Evolutionary conservation across 2,113 vertebrate genomes (phyloP), one percentile per base, ranked within the genome.

Genomic region (Odontophorus gujanensis): DNA sequence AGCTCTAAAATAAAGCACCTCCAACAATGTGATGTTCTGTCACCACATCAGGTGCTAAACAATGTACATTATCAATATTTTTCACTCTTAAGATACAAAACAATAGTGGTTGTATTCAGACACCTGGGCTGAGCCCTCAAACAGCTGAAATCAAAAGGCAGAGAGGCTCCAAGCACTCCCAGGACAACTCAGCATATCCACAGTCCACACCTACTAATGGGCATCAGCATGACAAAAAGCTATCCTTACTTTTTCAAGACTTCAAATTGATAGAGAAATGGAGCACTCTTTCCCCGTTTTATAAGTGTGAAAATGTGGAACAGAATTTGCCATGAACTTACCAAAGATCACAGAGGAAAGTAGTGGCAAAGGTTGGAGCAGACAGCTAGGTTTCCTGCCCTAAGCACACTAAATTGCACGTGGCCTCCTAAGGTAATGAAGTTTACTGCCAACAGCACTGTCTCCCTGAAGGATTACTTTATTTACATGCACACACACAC

Each of bases 341-440:
- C 13, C 50, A 38, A 75, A 75, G 22, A 45, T 6, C 36, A 36
- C 75, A 85, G 32, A 71, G 71, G 32, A 91, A 82, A 83, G 9
- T 5, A 63, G 75, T 43, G 42, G 84, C 72, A 77, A 59, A 83
- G 51, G 28, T 19, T 43, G 48, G 50, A 89, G 63, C 15, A 67
- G 38, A 19, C 38, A 74, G 58, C 30, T 34, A 34, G 32, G 22
- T 5, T 48, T 91, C 75, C 74, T 62, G 74, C 83, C 53, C 32
- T 17, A 69, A 51, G 79, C 20, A 74, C 28, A 2, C 38, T 8
- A 25, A 76, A 84, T 43, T 57, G 51, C 89, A 72, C 0, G 0
- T 15, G 53, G 89, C 87, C 89, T 96, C 81, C 78, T 71, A 50
- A 55, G 65, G 87, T 43, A 81, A 65, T n/a, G 73, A 62, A 81